Evolutionary conservation across 2,113 vertebrate genomes (phyloP), one percentile per base, ranked within the genome.

Genomic region (Oplegnathus fasciatus): DNA sequence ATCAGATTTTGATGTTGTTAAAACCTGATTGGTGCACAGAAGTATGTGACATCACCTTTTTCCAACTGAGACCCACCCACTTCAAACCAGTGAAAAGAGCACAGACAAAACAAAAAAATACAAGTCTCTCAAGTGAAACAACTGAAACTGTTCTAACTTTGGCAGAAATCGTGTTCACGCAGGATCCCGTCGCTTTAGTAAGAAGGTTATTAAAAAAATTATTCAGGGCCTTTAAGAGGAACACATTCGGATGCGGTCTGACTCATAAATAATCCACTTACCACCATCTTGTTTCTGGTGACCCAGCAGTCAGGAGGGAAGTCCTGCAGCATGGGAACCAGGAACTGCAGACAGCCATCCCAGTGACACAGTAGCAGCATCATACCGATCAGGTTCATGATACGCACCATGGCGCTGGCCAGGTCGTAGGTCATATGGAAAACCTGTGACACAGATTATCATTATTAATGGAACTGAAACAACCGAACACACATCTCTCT

Each of bases 371-470:
- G 96, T 94, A 99, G 95, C n/a, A 99, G 95, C 98, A 99, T 99
- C 98, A 99, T 99, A 55, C 97, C 98, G 0, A 99, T 99, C 87
- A 99, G 96, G 94, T 99, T 99, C 71, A 99, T 94, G 67, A 99
- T 99, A 60, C 98, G 96, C 87, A 99, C 95, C 95, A 99, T 98
- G 0, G 98, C 98, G 0, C 98, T 99, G 73, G 98, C 98, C 94
- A 99, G 96, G 94, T 99, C 98, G 6, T 99, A 99, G 89, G 98
- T 99, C 98, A 99, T 99, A 94, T 99, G 98, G 94, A 99, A 99
- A 93, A 99, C 98, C 98, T 99, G 93, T 6, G 24, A 75, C 50
- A 80, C 69, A 88, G 86, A 90, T 85, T 75, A 85, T 78, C 48
- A 73, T 50, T 62, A 88, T 92, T 89, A 92, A 86, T 61, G 70